Evolutionary conservation across 2,888 invertebrate species (phyloP).

Genomic region (Eristalis intricaria): DNA sequence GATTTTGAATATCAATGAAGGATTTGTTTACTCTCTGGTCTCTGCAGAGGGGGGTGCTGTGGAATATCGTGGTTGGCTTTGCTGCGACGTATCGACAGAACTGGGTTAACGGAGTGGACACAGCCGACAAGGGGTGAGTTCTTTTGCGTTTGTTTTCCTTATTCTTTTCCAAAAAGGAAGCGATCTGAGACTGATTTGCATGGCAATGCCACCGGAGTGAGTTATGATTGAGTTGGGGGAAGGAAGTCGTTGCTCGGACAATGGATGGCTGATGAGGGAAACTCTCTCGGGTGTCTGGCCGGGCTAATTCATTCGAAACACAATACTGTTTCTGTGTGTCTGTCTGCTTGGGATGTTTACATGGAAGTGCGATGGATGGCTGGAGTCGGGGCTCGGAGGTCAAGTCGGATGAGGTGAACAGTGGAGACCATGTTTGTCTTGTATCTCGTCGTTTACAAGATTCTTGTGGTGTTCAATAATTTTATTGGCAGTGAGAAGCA

Average conservation of each 20-base stretch:
- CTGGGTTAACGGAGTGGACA: slow-evolving; percentile 57
- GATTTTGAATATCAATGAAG: slow-evolving; percentile 69
- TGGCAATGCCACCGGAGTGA: neutral
- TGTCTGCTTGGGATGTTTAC: neutral
- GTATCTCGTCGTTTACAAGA: neutral
- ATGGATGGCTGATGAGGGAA: neutral
- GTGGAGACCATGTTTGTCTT: neutral
- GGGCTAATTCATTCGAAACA: neutral
- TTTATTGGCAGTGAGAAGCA: neutral
- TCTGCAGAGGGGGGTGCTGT: slow-evolving; percentile 28
- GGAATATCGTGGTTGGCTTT: slow-evolving; percentile 39
- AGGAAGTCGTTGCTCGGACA: neutral
- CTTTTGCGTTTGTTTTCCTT: neutral
- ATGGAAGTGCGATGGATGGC: neutral
- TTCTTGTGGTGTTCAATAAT: neutral
- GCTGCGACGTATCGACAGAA: slow-evolving; percentile 5
- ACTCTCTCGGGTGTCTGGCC: neutral
- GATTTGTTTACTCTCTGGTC: slow-evolving; percentile 42
- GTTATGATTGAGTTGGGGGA: neutral
- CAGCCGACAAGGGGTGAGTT: slow-evolving; percentile 23
- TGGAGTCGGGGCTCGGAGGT: neutral
- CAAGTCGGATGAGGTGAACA: neutral
- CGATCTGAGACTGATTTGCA: slow-evolving; percentile 10
- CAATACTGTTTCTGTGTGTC: neutral
- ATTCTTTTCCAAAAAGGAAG: neutral